Evolutionary conservation across 2,113 vertebrate species (phyloP).

Genomic region (Ceyx margarethae): DNA sequence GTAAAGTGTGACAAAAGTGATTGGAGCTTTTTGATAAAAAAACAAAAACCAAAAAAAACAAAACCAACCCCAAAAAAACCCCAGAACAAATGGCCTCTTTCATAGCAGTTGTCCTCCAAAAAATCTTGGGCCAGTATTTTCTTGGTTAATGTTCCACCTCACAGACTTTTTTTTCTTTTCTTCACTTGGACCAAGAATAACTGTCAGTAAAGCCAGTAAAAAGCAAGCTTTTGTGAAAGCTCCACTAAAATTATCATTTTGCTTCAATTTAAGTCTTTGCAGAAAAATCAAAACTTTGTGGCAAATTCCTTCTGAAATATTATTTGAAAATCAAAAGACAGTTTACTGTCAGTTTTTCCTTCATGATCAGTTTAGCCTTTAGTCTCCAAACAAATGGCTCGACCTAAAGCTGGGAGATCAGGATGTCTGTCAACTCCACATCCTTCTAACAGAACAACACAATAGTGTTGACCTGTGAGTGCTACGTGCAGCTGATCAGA

Average conservation of each 20-base stretch:
- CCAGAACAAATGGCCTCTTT: neutral
- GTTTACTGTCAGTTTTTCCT: neutral
- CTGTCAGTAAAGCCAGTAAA: neutral
- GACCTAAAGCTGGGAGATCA: neutral
- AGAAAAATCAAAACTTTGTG: neutral
- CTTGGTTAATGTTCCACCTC: neutral
- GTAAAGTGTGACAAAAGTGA: neutral
- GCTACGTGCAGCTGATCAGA: neutral
- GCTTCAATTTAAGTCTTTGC: neutral
- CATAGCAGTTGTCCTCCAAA: neutral
- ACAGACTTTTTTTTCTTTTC: neutral
- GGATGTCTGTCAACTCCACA: fast-evolving
- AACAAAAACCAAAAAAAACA: too few relatives aligned
- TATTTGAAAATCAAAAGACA: neutral
- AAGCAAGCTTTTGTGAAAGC: neutral
- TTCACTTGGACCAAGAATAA: neutral
- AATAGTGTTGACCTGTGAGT: neutral
- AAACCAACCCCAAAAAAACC: too few relatives aligned
- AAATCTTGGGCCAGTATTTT: neutral
- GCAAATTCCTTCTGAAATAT: neutral
- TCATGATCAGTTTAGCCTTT: neutral
- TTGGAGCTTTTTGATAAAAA: neutral
- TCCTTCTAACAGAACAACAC: neutral
- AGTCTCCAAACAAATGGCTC: neutral
- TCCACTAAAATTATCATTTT: neutral